Conservation (phyloP, 2,888 invertebrate species). For the Tridacna gigas region DNA sequence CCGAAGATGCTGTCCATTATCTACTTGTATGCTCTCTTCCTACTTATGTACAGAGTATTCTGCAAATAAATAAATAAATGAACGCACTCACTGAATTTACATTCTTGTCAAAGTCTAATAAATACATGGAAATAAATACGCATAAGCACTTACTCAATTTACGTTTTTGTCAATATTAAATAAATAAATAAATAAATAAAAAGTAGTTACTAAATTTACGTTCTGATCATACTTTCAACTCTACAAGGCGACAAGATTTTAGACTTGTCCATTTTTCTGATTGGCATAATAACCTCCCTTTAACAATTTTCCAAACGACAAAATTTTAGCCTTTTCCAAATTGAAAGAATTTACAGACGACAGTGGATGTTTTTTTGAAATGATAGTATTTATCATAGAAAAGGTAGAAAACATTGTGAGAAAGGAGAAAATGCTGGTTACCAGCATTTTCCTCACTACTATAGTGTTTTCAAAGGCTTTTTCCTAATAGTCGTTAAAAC, state of each 20-base stretch:
- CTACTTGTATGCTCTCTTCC: not conserved
- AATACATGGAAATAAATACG: not conserved
- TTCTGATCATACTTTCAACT: too few relatives aligned
- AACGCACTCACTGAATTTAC: too few relatives aligned
- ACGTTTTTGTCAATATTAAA: too few relatives aligned
- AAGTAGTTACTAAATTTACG: too few relatives aligned
- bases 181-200: too few relatives aligned
- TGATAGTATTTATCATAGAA: not conserved
- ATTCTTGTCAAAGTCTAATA: too few relatives aligned
- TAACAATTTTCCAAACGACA: too few relatives aligned
- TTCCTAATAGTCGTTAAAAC: not conserved
- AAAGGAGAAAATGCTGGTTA: slow-evolving; percentile 3
- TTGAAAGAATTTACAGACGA: not conserved
- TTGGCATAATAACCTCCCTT: not conserved
- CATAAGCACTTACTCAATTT: too few relatives aligned
- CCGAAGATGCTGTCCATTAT: slow-evolving; percentile 20
- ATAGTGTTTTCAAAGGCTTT: not conserved
- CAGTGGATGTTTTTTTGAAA: not conserved
- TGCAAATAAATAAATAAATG: not conserved
- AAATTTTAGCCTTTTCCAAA: not conserved
- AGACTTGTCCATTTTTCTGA: not conserved
- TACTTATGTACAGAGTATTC: not conserved
- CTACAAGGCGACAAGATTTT: not conserved
- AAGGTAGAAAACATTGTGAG: not conserved
- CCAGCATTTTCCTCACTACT: not conserved